Percentiles rank a stretch among this genome's conserved stretches.
Conservation (phyloP, 2,113 vertebrate genomes). For the Microtus ochrogaster region DNA sequence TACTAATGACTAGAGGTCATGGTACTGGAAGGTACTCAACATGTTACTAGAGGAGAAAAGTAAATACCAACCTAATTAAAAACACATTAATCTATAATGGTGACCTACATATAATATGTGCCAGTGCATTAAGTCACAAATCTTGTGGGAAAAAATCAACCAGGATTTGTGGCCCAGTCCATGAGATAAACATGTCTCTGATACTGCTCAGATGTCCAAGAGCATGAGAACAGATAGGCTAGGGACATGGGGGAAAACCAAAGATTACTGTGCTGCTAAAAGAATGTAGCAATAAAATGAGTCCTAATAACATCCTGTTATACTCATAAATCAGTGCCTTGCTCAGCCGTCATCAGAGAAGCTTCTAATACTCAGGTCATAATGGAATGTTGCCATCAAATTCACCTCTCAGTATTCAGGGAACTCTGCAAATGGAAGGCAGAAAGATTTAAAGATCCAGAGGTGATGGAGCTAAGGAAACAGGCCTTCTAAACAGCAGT, state of each 20-base stretch:
- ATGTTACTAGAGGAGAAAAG: background rate
- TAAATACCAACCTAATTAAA: background rate
- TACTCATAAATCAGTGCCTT: background rate
- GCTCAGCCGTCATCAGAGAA: background rate
- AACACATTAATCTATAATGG: background rate
- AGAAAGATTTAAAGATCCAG: background rate
- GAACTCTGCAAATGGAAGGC: background rate
- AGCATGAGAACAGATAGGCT: background rate
- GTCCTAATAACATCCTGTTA: background rate
- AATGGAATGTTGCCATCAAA: background rate
- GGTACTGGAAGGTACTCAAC: background rate
- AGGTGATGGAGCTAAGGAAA: background rate
- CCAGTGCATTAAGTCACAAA: background rate
- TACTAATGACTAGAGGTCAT: background rate
- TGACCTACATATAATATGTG: background rate
- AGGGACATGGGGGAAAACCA: background rate
- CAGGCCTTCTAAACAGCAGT: background rate
- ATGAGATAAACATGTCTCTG: background rate
- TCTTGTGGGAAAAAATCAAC: background rate
- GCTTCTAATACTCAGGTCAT: background rate
- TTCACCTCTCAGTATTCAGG: background rate
- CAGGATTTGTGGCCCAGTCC: no score
- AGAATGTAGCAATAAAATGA: background rate
- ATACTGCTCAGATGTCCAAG: background rate
- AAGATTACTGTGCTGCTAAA: background rate